Evolutionary conservation across 2,113 vertebrate species (phyloP).

Genomic region (Ibidorhyncha struthersii): DNA sequence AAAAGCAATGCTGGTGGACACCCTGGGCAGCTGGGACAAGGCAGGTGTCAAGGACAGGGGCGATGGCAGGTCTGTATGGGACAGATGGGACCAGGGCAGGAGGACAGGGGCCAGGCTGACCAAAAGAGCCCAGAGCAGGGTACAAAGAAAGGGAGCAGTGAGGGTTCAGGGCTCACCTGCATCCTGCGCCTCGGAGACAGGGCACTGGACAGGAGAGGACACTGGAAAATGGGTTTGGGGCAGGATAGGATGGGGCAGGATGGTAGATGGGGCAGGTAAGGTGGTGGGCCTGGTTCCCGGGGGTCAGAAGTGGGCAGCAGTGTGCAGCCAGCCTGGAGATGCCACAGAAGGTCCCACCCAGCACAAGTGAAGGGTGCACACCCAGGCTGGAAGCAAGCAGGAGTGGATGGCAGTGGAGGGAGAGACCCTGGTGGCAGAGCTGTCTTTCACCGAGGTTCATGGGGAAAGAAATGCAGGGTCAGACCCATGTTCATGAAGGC

Average conservation of each 20-base stretch:
- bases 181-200: fast-evolving
- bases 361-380: fast-evolving
- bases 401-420: neutral
- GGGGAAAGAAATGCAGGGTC: neutral
- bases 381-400: neutral
- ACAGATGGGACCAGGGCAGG: neutral
- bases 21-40: neutral
- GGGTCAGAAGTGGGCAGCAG: neutral
- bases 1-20: neutral
- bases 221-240: neutral
- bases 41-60: neutral
- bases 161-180: neutral
- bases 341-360: neutral
- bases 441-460: neutral
- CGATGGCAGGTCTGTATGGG: neutral
- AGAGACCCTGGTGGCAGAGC: neutral
- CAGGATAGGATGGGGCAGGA: neutral
- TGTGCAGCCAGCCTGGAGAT: neutral
- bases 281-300: neutral
- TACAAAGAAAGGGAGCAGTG: neutral
- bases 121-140: neutral
- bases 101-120: neutral
- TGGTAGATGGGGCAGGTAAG: neutral
- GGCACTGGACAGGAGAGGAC: too few species aligned
- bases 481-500: neutral